Percentiles rank a stretch among this genome's conserved stretches.
Evolutionary conservation across 2,797 vertebrate genomes (phyloP).

Genomic region (Pseudochirops cupreus): DNA sequence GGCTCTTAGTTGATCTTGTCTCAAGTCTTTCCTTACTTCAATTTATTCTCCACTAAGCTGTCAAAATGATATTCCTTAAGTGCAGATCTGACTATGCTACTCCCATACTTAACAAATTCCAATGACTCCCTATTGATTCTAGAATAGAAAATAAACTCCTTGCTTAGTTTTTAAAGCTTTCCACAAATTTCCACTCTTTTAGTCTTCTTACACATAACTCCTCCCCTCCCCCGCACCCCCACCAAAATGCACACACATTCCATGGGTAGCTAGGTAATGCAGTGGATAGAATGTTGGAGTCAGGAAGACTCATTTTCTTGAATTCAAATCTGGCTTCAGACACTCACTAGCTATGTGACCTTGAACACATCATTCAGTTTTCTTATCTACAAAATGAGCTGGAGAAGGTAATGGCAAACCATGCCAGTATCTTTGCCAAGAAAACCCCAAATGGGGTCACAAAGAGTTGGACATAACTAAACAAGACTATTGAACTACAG

Average conservation of each 20-base stretch:
- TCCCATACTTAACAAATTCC: neutral
- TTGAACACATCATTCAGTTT: neutral
- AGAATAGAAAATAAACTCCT: neutral
- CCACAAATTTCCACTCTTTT: neutral
- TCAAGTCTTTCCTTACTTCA: neutral
- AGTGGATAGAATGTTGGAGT: neutral
- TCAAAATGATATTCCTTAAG: neutral
- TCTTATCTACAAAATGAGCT: neutral
- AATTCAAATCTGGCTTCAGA: neutral
- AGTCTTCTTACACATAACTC: neutral
- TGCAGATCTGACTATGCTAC: neutral
- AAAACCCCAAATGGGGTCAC: neutral
- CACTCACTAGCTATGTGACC: too few species aligned
- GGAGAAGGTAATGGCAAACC: neutral
- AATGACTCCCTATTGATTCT: neutral
- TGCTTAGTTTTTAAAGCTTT: neutral
- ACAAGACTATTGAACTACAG: neutral
- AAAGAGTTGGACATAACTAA: neutral
- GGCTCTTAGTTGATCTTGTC: neutral
- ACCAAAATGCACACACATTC: neutral
- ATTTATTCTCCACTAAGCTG: neutral
- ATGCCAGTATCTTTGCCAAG: neutral
- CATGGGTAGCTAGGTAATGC: neutral
- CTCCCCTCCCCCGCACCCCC: fast-evolving
- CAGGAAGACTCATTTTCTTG: neutral